phyloP scores from a whole-genome alignment of 2,888 invertebrate species.

The Uropetala carovei region DNA sequence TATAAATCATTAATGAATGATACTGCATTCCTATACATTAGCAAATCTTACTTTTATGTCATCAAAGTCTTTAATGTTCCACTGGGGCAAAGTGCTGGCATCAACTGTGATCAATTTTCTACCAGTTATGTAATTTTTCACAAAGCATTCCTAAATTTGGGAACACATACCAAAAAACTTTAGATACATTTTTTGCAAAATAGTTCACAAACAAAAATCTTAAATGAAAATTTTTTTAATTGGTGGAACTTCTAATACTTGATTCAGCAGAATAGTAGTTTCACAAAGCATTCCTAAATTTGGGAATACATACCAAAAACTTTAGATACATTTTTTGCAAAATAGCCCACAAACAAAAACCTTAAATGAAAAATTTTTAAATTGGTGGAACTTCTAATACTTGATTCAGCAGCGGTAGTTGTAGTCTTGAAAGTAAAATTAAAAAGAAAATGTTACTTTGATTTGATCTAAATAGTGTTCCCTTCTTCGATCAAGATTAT shows the following conservation, averaged over 20 bases:
- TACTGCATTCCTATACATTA: background rate
- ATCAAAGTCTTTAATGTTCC: conserved; percentile 39
- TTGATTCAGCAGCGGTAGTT: no score
- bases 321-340: background rate
- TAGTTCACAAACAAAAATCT: background rate
- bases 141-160: background rate
- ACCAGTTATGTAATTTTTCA: conserved; percentile 2
- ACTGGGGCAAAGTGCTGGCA: conserved; percentile 9
- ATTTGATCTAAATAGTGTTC: no score
- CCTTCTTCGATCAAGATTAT: no score
- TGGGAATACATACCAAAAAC: background rate
- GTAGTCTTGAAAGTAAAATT: no score
- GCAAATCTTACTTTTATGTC: background rate
- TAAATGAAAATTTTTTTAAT: background rate
- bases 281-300: background rate
- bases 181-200: background rate
- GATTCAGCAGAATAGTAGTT: no score
- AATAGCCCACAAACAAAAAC: background rate
- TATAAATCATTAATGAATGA: background rate
- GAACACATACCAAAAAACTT: background rate
- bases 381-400: no score
- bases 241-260: no score
- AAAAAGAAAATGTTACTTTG: no score
- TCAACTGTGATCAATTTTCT: conserved; percentile 43
- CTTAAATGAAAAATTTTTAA: background rate